Evolutionary conservation across 2,888 invertebrate genomes (phyloP), one percentile per base, ranked within the genome.

Genomic region (Holacanthella duospinosa): DNA sequence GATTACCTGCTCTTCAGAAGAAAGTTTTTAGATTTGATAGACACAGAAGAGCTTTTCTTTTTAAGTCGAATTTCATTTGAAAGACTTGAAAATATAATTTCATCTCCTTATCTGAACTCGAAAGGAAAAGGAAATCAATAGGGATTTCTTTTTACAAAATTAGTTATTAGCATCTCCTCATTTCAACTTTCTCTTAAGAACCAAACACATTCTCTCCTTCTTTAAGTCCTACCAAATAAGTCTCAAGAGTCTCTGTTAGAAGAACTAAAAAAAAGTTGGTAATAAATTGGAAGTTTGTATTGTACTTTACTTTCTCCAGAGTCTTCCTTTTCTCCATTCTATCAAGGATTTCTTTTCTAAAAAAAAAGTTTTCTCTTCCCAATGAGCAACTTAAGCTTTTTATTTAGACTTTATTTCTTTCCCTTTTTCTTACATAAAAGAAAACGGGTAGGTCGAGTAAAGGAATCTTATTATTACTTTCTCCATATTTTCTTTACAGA

Each of bases 301-400:
- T 26, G 55, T 55, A 55, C 55, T 55, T 55, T 55, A 28, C 25
- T 55, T 55, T 55, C 29, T 55, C 25, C 26, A 48, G 48, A 48
- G 48, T 16, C 4, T 48, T 21, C n/a, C n/a, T 48, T n/a, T 9
- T 21, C n/a, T 21, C 19, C 21, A 48, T 48, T 48, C 9, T 48
- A 48, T 48, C 12, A 21, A 48, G 48, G 48, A n/a, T n/a, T n/a
- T n/a, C n/a, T n/a, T n/a, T n/a, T n/a, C n/a, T n/a, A n/a, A 21
- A 48, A 21, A 48, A 21, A 48, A 21, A 9, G 12, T 21, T 48
- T 48, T 48, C 21, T 48, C 21, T 48, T 48, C n/a, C 48, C 48
- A n/a, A 48, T 48, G 48, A 48, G 16, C 48, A 48, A 48, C 12
- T 48, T 48, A 48, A 48, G 12, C 48, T 21, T 21, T 21, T 6